Conservation (phyloP, 2,797 vertebrate species). For the Clarias pachynema region DNA sequence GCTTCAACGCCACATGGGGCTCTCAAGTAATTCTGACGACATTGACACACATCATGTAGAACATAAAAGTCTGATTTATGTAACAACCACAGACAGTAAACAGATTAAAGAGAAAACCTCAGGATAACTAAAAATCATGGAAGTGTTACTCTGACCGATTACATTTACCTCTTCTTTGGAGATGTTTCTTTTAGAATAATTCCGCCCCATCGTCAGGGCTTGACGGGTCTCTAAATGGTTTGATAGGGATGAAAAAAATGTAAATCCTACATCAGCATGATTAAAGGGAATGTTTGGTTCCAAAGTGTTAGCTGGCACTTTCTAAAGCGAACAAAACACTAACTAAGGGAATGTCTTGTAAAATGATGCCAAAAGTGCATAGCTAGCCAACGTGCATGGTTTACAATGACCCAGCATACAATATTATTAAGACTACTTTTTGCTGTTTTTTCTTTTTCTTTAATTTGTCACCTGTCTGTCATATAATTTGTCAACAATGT, state of each 20-base stretch:
- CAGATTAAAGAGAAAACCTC: neutral
- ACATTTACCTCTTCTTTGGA: neutral
- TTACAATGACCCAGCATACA: neutral
- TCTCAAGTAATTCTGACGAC: constrained; percentile 9
- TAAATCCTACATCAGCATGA: neutral
- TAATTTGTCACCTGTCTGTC: neutral
- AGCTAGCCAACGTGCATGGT: neutral
- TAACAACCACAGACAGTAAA: neutral
- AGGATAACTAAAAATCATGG: neutral
- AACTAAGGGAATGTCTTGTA: neutral
- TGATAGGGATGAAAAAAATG: neutral
- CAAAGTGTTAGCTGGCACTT: neutral
- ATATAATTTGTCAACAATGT: neutral
- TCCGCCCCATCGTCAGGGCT: neutral
- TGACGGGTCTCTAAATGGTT: neutral
- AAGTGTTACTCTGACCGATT: neutral
- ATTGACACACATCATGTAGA: constrained; percentile 35
- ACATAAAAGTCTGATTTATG: constrained; percentile 58
- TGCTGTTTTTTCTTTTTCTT: neutral
- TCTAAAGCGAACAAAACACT: neutral
- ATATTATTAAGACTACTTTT: neutral
- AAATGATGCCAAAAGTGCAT: no score
- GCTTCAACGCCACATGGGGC: neutral
- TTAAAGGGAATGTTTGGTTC: neutral
- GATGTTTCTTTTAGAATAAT: neutral